Percentiles rank a stretch among this genome's conserved stretches.
These are phyloP conservation scores for Brachypteracias leptosomus DNA, from an alignment of 2,113 vertebrate genomes.

Conservation along the genomic window DNA sequence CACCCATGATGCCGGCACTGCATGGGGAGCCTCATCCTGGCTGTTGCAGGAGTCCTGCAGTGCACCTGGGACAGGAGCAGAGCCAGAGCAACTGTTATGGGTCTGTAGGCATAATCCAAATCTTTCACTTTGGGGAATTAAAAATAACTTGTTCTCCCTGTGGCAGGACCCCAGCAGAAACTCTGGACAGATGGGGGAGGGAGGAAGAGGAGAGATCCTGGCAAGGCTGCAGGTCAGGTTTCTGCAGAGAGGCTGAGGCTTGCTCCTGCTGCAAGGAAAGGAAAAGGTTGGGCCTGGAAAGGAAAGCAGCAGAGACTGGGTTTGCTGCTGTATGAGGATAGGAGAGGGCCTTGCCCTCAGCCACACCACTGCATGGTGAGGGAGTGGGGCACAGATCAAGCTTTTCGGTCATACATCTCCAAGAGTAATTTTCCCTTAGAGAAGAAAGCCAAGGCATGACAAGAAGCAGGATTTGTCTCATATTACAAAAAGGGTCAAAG, in stretches of 20 bases:
- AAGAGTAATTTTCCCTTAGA: background rate
- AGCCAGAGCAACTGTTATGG: background rate
- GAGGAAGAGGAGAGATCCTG: background rate
- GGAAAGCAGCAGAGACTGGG: background rate
- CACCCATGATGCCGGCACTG: background rate
- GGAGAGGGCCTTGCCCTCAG: background rate
- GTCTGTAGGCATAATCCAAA: background rate
- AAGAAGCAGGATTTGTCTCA: background rate
- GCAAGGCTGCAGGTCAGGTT: background rate
- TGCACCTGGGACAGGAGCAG: background rate
- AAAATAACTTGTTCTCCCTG: background rate
- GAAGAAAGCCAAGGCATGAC: background rate
- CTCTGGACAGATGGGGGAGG: background rate
- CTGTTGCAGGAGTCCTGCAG: background rate
- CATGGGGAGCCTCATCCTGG: background rate
- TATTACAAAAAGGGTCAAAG: background rate
- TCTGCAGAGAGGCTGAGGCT: background rate
- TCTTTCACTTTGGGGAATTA: background rate
- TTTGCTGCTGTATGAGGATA: background rate
- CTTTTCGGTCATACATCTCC: background rate
- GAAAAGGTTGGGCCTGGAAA: background rate
- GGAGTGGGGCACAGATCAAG: accelerated
- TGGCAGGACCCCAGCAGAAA: background rate
- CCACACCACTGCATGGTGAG: background rate
- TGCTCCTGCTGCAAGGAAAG: background rate